Base-by-base conservation (phyloP, 1,140 invertebrate species). In the Paracyclopina nana region DNA sequence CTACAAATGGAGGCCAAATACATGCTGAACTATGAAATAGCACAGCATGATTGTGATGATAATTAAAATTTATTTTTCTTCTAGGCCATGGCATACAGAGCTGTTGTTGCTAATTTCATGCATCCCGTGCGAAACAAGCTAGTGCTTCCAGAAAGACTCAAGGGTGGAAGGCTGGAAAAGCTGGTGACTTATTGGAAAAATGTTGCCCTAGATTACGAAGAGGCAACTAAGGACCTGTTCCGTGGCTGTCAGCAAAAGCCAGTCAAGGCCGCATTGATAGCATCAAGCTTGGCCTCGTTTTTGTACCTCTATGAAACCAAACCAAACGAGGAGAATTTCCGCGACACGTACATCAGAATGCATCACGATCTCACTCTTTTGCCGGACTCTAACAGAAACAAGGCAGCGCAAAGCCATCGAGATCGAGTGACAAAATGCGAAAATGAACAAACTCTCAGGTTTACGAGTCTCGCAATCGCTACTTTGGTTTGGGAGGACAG, bases 401-500 rank as follows among this genome's bases (percentile, higher is more conserved):
- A 59, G 31, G 40, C 12, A 8, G 56, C 60, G 25, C 59, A 61
- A 34, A 54, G 54, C 14, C 57, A 61, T 51, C 26, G 63, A 6
- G 52, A 57, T 25, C 52, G 50, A 6, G 16, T 67, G 0, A 41
- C 53, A 14, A 18, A 50, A 11, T 57, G 53, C 27, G 8, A 56
- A 16, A 63, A 62, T 49, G 55, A 62, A 45, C 57, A 59, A 14
- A 48, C 53, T 8, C 44, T 69, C 4, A 53, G 58, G 22, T 56
- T 57, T 30, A 45, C 58, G 0, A 61, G 59, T 44, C 56, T 66
- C 1, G 59, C 60, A 11, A 45, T 67, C 18, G 62, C 60, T 56
- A 63, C 63, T 9, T 5, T 69, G n/a, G 61, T 67, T 12, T 66
- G 60, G 59, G 27, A 55, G 14, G 59, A 58, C 26, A 57, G 62